phyloP scores from a whole-genome alignment of 2,113 vertebrate genomes.

The Actinemys pallida region DNA sequence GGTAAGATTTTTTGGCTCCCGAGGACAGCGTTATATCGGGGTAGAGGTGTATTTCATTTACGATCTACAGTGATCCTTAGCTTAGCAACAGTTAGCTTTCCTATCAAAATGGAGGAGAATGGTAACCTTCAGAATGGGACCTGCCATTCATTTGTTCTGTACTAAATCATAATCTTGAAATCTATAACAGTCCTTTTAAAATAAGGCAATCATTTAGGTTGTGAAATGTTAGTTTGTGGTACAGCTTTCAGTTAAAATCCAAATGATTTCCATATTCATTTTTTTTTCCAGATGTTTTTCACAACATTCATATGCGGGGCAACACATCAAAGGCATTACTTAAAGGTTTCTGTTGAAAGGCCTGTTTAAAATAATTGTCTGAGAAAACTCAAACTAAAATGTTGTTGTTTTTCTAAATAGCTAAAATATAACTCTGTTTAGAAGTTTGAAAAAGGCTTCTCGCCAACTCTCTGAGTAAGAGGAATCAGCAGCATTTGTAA shows the following conservation, averaged over 20 bases:
- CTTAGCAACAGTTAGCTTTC: conserved; percentile 28
- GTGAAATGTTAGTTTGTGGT: neutral
- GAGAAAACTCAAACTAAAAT: neutral
- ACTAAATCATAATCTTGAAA: neutral
- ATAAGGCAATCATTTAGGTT: neutral
- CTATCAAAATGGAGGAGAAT: neutral
- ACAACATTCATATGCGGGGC: neutral
- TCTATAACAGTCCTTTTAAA: neutral
- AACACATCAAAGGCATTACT: neutral
- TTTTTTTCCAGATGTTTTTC: neutral
- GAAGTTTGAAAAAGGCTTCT: neutral
- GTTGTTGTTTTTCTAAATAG: neutral
- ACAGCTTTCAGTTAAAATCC: neutral
- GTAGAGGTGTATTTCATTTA: neutral
- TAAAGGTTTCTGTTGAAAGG: neutral
- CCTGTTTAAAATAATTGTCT: neutral
- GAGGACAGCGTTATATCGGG: too few relatives aligned
- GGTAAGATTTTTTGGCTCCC: too few relatives aligned
- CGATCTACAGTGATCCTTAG: neutral
- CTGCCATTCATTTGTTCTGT: neutral
- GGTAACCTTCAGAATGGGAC: neutral
- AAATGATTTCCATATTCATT: neutral
- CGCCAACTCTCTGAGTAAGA: neutral
- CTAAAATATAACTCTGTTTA: neutral
- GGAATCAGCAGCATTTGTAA: neutral